Evolutionary conservation across 2,113 vertebrate genomes (phyloP).

Genomic region (Danionella cerebrum): DNA sequence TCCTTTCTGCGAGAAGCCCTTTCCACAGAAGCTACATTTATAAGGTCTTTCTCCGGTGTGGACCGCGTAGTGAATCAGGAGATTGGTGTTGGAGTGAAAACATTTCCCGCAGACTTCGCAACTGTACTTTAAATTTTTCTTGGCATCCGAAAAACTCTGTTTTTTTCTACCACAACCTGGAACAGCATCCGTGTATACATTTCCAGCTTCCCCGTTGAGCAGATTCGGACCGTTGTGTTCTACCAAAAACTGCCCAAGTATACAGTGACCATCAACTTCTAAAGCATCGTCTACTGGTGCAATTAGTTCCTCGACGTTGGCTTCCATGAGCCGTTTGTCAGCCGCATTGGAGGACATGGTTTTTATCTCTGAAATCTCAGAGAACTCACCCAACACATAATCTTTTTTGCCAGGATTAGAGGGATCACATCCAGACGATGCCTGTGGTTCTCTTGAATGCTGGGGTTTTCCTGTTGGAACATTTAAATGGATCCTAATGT

Average conservation of each 20-base stretch:
- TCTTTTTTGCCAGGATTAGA: not conserved
- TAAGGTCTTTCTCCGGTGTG: slow-evolving; percentile 38
- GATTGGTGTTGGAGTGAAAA: slow-evolving; percentile 39
- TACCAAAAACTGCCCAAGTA: slow-evolving; percentile 49
- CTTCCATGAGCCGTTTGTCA: slow-evolving; percentile 21
- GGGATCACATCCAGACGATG: not conserved
- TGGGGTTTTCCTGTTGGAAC: not conserved
- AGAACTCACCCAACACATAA: slow-evolving; percentile 7
- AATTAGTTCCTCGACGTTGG: slow-evolving; percentile 27
- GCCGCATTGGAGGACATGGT: not conserved
- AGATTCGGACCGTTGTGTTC: not conserved
- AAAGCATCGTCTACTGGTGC: not conserved
- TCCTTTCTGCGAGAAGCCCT: slow-evolving; percentile 50
- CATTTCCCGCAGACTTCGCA: slow-evolving; percentile 51
- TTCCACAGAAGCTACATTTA: slow-evolving; percentile 45
- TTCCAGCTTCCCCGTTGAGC: slow-evolving; percentile 5
- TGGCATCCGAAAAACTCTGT: slow-evolving; percentile 35
- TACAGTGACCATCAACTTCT: slow-evolving; percentile 41
- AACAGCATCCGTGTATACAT: slow-evolving; percentile 23
- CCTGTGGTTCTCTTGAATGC: not conserved
- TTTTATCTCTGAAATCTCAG: slow-evolving; percentile 20
- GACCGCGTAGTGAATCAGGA: slow-evolving; percentile 26
- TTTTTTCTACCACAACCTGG: slow-evolving; percentile 9
- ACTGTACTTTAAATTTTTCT: not conserved
- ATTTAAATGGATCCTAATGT: not conserved